Base-by-base conservation (phyloP, 2,888 invertebrate species). In the Aphodius sticticus region DNA sequence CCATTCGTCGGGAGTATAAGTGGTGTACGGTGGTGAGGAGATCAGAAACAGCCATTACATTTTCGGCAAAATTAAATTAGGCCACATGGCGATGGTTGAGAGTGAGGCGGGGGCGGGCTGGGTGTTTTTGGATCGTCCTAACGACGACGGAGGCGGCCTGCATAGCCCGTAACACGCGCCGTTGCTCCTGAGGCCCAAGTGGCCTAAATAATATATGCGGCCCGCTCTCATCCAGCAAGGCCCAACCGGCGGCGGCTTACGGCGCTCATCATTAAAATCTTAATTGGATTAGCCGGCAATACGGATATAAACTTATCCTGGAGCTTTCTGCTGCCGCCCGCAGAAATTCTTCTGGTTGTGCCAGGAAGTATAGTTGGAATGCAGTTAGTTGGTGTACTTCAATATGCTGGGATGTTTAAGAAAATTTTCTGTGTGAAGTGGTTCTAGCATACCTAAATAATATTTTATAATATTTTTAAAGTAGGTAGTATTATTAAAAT, bases 201-300 rank as follows among this genome's bases (percentile, higher is more conserved):
- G 74, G 26, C 74, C 74, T 74, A 74, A 74, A 74, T 74, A 74
- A 74, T 74, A 74, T 74, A 74, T 74, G 74, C 37, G 74, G 9
- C 53, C 12, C 53, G 53, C 53, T 53, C 53, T 53, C 53, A 9
- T 26, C 12, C 53, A 12, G 53, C 53, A 7, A 53, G 53, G 12
- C 53, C 14, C 36, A 74, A n/a, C 35, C 74, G 74, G n/a, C 36
- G 74, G 35, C 74, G 74, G 36, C 37, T 37, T 35, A 36, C 74
- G 74, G 74, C 74, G 36, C 36, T 74, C 74, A 37, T 74, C 74
- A 74, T 74, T 74, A 74, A 74, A 74, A 74, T 74, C 74, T 74
- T 74, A 74, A 74, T 74, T 74, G 74, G 74, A 74, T 74, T 74
- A 74, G 74, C 74, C 74, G 74, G 37, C 74, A 53, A 53, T 53